Conservation (phyloP, 2,888 invertebrate genomes). For the Drosophila neotestacea region DNA sequence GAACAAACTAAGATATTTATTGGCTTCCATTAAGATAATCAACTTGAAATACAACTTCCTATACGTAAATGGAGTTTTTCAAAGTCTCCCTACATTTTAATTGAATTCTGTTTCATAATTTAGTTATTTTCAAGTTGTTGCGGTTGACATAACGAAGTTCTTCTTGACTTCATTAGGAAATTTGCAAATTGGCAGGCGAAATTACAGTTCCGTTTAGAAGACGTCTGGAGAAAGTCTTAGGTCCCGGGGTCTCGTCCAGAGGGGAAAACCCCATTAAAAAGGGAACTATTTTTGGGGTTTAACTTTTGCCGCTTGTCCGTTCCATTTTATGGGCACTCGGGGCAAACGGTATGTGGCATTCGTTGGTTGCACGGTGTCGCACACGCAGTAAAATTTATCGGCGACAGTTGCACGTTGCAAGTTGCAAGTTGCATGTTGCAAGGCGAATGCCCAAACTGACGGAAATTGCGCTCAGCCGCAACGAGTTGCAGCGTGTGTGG, state of each 20-base stretch:
- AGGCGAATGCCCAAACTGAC: slow-evolving; percentile 39
- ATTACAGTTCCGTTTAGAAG: slow-evolving; percentile 69
- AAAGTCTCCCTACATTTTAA: background rate
- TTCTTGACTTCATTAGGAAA: slow-evolving; percentile 53
- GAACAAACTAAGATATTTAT: background rate
- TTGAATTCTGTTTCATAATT: slow-evolving; percentile 16
- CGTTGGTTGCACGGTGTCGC: slow-evolving; percentile 16
- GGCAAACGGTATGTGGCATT: background rate
- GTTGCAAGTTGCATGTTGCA: slow-evolving; percentile 45
- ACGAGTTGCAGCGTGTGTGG: slow-evolving; percentile 23
- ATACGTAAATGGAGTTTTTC: background rate
- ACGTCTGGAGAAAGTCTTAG: slow-evolving; percentile 23
- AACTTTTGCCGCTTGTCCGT: slow-evolving; percentile 26
- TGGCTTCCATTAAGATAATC: slow-evolving; percentile 5
- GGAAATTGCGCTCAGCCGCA: slow-evolving; percentile 75
- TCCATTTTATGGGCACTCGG: slow-evolving; percentile 57
- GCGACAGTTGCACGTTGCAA: slow-evolving; percentile 70
- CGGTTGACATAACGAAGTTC: slow-evolving; percentile 31
- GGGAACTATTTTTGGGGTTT: slow-evolving; percentile 59
- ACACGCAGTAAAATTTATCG: slow-evolving; percentile 73
- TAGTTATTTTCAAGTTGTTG: slow-evolving; percentile 24
- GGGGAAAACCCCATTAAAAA: slow-evolving; percentile 47
- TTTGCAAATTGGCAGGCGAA: slow-evolving; percentile 53
- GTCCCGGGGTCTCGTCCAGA: background rate
- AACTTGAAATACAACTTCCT: slow-evolving; percentile 6